phyloP scores from a whole-genome alignment of 2,888 invertebrate genomes.

The Lasioglossum morio region DNA sequence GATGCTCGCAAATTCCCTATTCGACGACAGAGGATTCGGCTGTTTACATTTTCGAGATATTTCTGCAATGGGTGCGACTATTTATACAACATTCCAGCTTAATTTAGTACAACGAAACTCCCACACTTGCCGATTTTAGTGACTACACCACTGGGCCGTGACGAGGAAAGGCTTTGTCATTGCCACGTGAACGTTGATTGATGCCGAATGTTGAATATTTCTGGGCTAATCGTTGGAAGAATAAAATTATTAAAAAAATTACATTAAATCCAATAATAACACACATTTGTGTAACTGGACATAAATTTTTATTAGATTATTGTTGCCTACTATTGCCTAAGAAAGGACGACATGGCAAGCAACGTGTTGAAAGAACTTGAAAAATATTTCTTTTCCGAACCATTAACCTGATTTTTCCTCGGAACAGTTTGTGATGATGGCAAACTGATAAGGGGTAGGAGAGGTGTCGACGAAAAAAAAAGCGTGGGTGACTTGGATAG shows the following conservation, averaged over 20 bases:
- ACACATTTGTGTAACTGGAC: neutral
- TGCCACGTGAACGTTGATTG: neutral
- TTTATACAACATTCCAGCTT: slow-evolving; percentile 77
- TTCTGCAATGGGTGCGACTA: slow-evolving; percentile 75
- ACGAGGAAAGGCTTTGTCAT: slow-evolving; percentile 38
- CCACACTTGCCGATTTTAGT: slow-evolving; percentile 48
- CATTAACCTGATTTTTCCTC: neutral
- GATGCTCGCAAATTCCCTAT: slow-evolving; percentile 43
- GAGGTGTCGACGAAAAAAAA: neutral
- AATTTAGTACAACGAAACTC: slow-evolving; percentile 70
- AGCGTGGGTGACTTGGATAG: neutral
- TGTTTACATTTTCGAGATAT: slow-evolving; percentile 76
- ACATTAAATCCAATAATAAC: neutral
- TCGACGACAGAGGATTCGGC: slow-evolving; percentile 59
- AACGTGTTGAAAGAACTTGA: neutral
- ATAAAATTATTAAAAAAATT: neutral
- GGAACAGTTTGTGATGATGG: neutral
- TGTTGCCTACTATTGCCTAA: no score
- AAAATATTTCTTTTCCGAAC: neutral
- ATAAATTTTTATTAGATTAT: neutral
- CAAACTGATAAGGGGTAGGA: neutral
- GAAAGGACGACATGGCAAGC: no score
- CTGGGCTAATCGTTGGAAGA: neutral
- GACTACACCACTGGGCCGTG: slow-evolving; percentile 41
- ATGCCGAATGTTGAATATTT: neutral